These are phyloP conservation scores for Agonopterix subpropinquella DNA, from an alignment of 2,888 invertebrate species.

Conservation along the genomic window DNA sequence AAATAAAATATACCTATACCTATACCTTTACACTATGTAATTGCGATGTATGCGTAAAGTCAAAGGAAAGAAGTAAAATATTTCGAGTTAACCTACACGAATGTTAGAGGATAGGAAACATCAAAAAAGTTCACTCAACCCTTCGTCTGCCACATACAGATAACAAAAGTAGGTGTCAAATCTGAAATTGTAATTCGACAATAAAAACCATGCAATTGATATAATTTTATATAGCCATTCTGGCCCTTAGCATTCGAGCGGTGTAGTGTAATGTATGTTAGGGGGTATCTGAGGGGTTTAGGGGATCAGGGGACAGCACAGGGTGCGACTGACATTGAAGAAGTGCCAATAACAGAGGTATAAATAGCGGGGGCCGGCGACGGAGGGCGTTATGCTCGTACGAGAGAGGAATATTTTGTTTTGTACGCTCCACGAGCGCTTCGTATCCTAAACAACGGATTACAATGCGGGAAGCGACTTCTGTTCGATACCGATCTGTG, in stretches of 20 bases:
- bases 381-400: slow-evolving; percentile 68
- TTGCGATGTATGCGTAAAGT: background rate
- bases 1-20: no score
- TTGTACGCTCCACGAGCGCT: slow-evolving; percentile 23
- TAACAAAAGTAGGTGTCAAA: slow-evolving; percentile 47
- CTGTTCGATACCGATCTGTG: slow-evolving; percentile 50
- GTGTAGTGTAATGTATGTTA: slow-evolving; percentile 66
- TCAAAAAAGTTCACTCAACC: slow-evolving; percentile 19
- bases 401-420: slow-evolving; percentile 74
- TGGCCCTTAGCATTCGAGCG: slow-evolving; percentile 60
- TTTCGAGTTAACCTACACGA: no score
- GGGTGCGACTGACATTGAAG: slow-evolving; percentile 77
- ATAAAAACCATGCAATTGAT: slow-evolving; percentile 67
- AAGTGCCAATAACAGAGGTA: slow-evolving; percentile 76
- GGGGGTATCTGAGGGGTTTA: slow-evolving; percentile 47
- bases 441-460: slow-evolving; percentile 66
- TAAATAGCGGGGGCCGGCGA: slow-evolving; percentile 69
- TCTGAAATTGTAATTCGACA: slow-evolving; percentile 60
- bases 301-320: slow-evolving; percentile 58
- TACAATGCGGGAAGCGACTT: slow-evolving; percentile 64
- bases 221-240: slow-evolving; percentile 62
- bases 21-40: no score
- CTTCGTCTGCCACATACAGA: slow-evolving; percentile 22
- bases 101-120: no score
- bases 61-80: no score